Evolutionary conservation across 2,888 invertebrate species (phyloP).

Genomic region (Pogonocherus hispidulus): DNA sequence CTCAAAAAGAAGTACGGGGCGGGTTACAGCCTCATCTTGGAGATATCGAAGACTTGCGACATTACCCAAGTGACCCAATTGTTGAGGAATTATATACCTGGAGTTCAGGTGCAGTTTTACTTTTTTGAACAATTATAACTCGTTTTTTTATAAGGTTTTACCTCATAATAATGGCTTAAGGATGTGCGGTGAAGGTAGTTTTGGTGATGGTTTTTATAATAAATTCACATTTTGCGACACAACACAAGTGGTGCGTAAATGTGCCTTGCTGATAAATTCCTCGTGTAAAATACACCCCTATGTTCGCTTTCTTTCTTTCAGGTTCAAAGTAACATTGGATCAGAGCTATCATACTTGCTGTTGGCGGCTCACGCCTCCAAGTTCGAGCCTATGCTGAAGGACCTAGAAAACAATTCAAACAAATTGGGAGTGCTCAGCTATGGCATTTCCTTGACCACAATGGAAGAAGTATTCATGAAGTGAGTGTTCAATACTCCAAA

Average conservation of each 20-base stretch:
- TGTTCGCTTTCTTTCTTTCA: slow-evolving; percentile 40
- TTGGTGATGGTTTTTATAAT: no score
- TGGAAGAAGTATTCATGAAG: slow-evolving; percentile 93
- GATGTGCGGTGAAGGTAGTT: neutral
- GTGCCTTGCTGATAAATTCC: no score
- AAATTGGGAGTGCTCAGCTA: slow-evolving; percentile 80
- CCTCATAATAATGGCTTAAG: no score
- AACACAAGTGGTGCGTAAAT: no score
- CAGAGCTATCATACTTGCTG: slow-evolving; percentile 81
- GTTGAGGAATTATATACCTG: slow-evolving; percentile 76
- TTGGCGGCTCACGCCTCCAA: slow-evolving; percentile 74
- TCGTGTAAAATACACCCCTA: no score
- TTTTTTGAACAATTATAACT: no score
- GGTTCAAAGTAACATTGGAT: slow-evolving; percentile 81
- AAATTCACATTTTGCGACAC: no score
- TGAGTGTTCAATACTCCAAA: slow-evolving; percentile 62
- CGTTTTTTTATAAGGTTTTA: neutral
- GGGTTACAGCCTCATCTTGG: slow-evolving; percentile 84
- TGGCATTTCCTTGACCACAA: slow-evolving; percentile 88
- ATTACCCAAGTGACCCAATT: slow-evolving; percentile 72
- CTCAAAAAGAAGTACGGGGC: slow-evolving; percentile 88
- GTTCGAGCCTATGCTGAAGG: slow-evolving; percentile 79
- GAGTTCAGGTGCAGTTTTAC: slow-evolving; percentile 67
- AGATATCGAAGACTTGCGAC: slow-evolving; percentile 73
- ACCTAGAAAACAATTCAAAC: slow-evolving; percentile 75